Evolutionary conservation across 2,888 invertebrate genomes (phyloP), one percentile per base, ranked within the genome.

Genomic region (Andrena chrysosceles): DNA sequence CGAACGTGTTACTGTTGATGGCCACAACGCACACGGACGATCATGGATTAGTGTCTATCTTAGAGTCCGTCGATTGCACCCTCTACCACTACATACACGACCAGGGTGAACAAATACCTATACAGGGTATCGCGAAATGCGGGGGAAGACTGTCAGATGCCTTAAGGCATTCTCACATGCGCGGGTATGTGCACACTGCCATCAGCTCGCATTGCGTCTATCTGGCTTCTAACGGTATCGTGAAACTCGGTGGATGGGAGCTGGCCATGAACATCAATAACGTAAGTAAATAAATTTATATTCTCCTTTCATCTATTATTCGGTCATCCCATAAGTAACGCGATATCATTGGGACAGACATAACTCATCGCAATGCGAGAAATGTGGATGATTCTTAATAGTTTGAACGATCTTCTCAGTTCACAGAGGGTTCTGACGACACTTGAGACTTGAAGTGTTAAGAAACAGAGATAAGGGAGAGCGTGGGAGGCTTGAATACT

Each of bases 241-340:
- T 92, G 3, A 93, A 93, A 87, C 89, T 93, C 35, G 93, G 92
- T 16, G 92, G 92, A 67, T 93, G 93, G 93, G 93, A 93, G 87
- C 77, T 93, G 59, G 91, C 93, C 4, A 79, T 66, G 42, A 78
- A 85, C 59, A 66, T 85, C 48, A 78, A 87, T 77, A 82, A 79
- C 23, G 92, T 92, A 77, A 81, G 85, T 84, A 33, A 23, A 35
- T 33, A 31, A 48, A 42, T 33, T 56, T 13, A 2, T 8, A 60
- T 8, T 8, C 69, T 77, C 23, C 5, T 0, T 48, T 48, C 20
- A 20, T 29, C 20, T 29, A 23, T 48, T 16, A 26, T 10, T 35
- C 26, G 6, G n/a, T 71, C 16, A 35, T 42, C 60, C 60, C 5
- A 6, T 5, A 20, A 20, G 8, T 52, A 52, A 42, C 42, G 13